Evolutionary conservation across 1,140 invertebrate genomes (phyloP).

Genomic region (Sipha flava): DNA sequence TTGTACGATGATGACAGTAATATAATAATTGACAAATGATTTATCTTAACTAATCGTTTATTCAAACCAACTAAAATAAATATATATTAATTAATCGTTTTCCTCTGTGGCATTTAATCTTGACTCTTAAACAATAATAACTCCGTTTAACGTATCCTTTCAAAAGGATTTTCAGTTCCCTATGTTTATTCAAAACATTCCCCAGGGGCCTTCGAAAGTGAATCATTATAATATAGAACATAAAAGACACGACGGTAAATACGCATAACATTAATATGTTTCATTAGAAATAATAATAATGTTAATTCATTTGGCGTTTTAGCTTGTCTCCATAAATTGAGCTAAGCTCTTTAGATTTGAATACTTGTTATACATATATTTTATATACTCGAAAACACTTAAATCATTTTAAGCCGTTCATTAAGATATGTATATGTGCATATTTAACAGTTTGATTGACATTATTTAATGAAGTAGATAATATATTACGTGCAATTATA

Average conservation of each 20-base stretch:
- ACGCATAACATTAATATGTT: slow-evolving; percentile 2
- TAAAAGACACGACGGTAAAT: neutral
- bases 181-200: neutral
- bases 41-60: neutral
- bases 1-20: no score
- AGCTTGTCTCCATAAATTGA: slow-evolving; percentile 3
- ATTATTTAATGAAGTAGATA: neutral
- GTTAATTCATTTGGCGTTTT: neutral
- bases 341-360: neutral
- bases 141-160: neutral
- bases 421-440: neutral
- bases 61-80: neutral
- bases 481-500: neutral
- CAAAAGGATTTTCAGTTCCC: neutral
- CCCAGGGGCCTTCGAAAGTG: neutral
- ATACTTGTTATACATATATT: neutral
- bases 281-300: neutral
- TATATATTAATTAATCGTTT: neutral
- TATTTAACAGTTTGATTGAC: neutral
- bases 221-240: neutral
- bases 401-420: neutral
- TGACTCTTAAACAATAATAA: neutral
- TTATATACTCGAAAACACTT: neutral
- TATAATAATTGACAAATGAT: neutral
- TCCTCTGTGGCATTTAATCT: neutral